Evolutionary conservation across 1,140 invertebrate genomes (phyloP).

Genomic region (Whitmania pigra): DNA sequence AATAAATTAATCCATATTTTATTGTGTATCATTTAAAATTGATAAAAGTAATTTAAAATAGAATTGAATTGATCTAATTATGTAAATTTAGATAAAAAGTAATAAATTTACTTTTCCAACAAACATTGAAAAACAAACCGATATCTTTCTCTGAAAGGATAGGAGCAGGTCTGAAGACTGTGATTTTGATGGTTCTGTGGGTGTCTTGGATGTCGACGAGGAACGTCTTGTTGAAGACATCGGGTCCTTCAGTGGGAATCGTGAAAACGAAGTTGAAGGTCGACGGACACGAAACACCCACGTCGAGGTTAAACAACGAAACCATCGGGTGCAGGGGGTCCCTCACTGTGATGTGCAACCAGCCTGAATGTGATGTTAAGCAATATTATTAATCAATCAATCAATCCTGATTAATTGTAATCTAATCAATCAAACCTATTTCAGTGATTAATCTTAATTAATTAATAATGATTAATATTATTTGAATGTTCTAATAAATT

Average conservation of each 20-base stretch:
- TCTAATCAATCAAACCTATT: no score
- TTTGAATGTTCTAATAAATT: no score
- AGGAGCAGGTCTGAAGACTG: conserved; percentile 23
- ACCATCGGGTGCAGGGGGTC: conserved; percentile 14
- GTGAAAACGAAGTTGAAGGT: conserved; percentile 20
- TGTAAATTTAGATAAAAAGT: no score
- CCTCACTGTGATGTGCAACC: conserved; percentile 18
- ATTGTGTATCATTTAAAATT: no score
- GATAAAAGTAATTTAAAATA: no score
- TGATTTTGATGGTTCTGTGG: conserved; percentile 22
- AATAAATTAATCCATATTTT: no score
- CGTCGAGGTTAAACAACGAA: conserved; percentile 19
- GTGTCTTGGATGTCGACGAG: conserved; percentile 20
- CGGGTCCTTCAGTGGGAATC: conserved; percentile 21
- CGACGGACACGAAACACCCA: conserved; percentile 19
- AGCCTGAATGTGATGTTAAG: conserved; percentile 18
- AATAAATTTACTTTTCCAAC: no score
- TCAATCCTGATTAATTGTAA: no score
- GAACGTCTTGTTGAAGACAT: conserved; percentile 21
- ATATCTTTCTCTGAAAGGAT: conserved; percentile 14
- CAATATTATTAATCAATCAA: no score
- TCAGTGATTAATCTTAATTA: no score
- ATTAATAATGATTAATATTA: no score
- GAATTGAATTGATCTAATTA: no score
- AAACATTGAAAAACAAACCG: conserved; percentile 1